Evolutionary conservation across 1,140 invertebrate genomes (phyloP).

Genomic region (Sycophila sp.): DNA sequence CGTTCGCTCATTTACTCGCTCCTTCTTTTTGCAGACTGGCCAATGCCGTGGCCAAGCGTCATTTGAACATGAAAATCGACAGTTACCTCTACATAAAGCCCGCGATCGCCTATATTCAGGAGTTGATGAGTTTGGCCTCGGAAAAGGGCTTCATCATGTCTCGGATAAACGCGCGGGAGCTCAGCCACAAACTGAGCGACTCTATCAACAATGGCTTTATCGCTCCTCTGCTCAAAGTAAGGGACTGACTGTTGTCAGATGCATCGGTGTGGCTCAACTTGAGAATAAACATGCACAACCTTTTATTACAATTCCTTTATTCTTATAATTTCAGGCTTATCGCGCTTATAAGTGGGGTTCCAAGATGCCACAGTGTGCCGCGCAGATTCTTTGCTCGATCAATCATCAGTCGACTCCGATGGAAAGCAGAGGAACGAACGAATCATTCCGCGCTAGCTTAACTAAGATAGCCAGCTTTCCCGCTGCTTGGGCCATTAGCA

Average conservation of each 20-base stretch:
- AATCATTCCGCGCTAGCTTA: conserved; percentile 65
- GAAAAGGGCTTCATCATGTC: conserved; percentile 72
- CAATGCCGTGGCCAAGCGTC: conserved; percentile 75
- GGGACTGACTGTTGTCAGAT: neutral
- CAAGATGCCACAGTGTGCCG: conserved; percentile 76
- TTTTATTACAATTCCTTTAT: neutral
- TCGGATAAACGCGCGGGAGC: conserved; percentile 70
- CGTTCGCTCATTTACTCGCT: no score
- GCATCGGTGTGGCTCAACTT: neutral
- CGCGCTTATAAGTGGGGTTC: conserved; percentile 79
- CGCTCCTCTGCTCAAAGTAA: conserved; percentile 76
- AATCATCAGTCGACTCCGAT: conserved; percentile 69
- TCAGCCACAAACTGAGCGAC: conserved; percentile 80
- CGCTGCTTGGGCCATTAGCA: conserved; percentile 75
- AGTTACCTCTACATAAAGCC: conserved; percentile 79
- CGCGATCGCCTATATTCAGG: conserved; percentile 75
- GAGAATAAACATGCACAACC: no score
- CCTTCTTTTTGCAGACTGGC: conserved; percentile 65
- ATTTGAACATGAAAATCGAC: conserved; percentile 77
- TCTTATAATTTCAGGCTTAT: conserved; percentile 67
- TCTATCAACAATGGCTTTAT: conserved; percentile 83
- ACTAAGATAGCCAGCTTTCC: conserved; percentile 79
- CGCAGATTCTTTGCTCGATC: conserved; percentile 79
- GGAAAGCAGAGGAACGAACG: conserved; percentile 40
- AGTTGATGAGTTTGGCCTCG: conserved; percentile 75